A percentile compares a stretch with the other conserved stretches of the same genome.
Evolutionary conservation across 2,113 vertebrate genomes (phyloP).

Genomic region (Albula goreensis): DNA sequence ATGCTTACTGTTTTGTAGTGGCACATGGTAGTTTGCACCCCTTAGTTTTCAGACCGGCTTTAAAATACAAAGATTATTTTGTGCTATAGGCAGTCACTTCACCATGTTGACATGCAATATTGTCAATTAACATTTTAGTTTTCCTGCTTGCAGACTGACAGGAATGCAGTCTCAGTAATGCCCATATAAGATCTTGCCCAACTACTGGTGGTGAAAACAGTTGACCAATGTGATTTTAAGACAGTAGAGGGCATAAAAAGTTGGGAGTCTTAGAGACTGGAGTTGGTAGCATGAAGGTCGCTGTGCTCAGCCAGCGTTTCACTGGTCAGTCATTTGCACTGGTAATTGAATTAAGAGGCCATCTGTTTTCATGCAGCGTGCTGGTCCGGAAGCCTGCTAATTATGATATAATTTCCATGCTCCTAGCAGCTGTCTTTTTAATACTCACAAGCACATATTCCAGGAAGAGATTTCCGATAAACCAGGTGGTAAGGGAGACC

Average conservation of each 20-base stretch:
- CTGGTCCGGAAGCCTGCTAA: slow-evolving; percentile 75
- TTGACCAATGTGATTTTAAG: not conserved
- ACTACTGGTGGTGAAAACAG: not conserved
- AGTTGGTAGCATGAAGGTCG: slow-evolving; percentile 69
- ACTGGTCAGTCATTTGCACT: slow-evolving; percentile 62
- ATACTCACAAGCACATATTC: slow-evolving; percentile 71
- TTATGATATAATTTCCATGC: slow-evolving; percentile 77
- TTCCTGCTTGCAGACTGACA: not conserved
- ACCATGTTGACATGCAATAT: no score
- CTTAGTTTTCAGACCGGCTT: not conserved
- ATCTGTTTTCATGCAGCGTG: slow-evolving; percentile 71
- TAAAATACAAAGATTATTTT: not conserved
- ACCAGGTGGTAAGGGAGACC: slow-evolving; percentile 64
- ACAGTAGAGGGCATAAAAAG: not conserved
- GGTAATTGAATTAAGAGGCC: slow-evolving; percentile 77
- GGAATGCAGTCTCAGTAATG: not conserved
- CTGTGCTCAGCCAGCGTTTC: slow-evolving; percentile 50
- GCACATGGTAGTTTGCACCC: not conserved
- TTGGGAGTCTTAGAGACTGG: not conserved
- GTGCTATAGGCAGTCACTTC: not conserved
- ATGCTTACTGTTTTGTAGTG: not conserved
- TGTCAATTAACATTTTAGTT: not conserved
- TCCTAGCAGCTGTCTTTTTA: slow-evolving; percentile 67
- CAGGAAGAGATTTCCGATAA: slow-evolving; percentile 63
- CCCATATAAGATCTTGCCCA: not conserved